A percentile compares a stretch with the other conserved stretches of the same genome.
phyloP scores from a whole-genome alignment of 1,140 invertebrate genomes.

The Panonychus citri region DNA sequence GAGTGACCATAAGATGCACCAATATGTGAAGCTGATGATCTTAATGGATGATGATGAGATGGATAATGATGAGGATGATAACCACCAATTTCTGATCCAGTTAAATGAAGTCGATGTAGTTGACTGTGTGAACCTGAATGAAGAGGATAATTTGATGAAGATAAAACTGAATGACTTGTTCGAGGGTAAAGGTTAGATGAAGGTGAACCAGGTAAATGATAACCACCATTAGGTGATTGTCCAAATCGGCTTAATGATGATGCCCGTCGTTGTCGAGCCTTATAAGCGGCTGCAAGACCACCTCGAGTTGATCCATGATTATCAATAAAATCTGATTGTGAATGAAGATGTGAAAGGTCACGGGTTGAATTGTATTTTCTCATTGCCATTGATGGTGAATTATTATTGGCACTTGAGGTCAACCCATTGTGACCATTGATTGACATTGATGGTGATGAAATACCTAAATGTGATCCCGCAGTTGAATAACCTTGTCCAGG shows the following conservation, averaged over 20 bases:
- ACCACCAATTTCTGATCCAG: not conserved
- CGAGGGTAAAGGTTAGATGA: not conserved
- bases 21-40: not conserved
- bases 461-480: not conserved
- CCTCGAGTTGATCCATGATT: conserved; percentile 4
- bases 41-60: not conserved
- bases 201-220: too few relatives aligned
- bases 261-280: conserved; percentile 3
- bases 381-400: too few relatives aligned
- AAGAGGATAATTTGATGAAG: not conserved
- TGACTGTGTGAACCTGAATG: not conserved
- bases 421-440: too few relatives aligned
- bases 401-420: not conserved
- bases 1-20: not conserved
- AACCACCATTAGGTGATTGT: not conserved
- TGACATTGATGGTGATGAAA: too few relatives aligned
- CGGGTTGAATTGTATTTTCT: not conserved
- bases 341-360: not conserved
- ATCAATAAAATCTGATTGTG: not conserved
- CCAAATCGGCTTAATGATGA: conserved; percentile 7
- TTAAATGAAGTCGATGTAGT: not conserved
- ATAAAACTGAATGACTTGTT: not conserved
- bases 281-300: conserved; percentile 9
- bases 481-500: not conserved
- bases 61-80: not conserved